phyloP scores from a whole-genome alignment of 2,888 invertebrate species.

The Agriopis marginaria region DNA sequence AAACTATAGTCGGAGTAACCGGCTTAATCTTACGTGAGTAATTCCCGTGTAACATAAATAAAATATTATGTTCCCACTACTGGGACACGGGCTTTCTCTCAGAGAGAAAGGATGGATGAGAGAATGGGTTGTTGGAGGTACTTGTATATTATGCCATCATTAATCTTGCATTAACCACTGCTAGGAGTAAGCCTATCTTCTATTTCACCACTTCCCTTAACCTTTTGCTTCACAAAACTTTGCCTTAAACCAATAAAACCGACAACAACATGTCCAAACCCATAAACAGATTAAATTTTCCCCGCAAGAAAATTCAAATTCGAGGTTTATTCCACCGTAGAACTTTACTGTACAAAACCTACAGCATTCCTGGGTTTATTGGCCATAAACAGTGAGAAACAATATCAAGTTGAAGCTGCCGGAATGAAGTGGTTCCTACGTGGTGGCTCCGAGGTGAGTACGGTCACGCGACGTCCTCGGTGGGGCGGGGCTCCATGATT shows the following conservation, averaged over 20 bases:
- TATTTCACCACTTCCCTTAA: background rate
- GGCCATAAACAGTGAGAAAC: background rate
- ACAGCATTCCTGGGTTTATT: constrained; percentile 3
- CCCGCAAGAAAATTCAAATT: background rate
- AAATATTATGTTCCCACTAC: too few relatives aligned
- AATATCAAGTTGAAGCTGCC: background rate
- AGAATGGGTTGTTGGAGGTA: too few relatives aligned
- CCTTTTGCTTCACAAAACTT: too few relatives aligned
- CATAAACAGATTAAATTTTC: background rate
- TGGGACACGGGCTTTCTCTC: too few relatives aligned
- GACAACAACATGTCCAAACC: too few relatives aligned
- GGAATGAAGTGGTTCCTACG: background rate
- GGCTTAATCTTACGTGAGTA: too few relatives aligned
- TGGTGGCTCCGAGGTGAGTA: too few relatives aligned
- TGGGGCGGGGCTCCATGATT: background rate
- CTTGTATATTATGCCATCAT: background rate
- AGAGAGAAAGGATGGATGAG: too few relatives aligned
- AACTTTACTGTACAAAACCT: background rate
- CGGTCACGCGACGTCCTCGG: constrained; percentile 3
- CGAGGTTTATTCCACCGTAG: background rate
- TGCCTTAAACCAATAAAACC: too few relatives aligned
- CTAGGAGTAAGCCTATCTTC: background rate
- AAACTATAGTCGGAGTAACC: too few relatives aligned
- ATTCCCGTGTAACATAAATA: too few relatives aligned
- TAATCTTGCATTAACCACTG: too few relatives aligned